Evolutionary conservation across 2,797 vertebrate genomes (phyloP).

Genomic region (Glyptemys insculpta): DNA sequence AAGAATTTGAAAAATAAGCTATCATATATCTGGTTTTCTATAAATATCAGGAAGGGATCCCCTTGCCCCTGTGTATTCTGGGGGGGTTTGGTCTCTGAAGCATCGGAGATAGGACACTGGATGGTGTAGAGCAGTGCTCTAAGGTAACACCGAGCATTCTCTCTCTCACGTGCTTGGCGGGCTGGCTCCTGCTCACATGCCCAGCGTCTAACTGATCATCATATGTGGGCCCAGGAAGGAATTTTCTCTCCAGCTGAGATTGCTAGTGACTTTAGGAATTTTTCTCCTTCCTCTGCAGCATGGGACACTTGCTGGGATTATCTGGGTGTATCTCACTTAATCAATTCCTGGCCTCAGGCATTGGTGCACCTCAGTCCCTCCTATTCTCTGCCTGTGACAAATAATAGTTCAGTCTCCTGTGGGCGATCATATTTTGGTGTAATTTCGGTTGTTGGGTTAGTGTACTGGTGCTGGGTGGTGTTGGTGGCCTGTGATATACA

Average conservation of each 20-base stretch:
- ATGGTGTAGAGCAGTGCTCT: background rate
- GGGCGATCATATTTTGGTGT: background rate
- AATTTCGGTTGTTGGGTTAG: background rate
- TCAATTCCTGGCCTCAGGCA: background rate
- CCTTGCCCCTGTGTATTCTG: background rate
- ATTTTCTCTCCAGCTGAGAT: background rate
- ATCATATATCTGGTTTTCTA: background rate
- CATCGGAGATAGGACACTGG: background rate
- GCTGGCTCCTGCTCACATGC: background rate
- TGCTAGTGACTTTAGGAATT: background rate
- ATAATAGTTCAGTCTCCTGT: background rate
- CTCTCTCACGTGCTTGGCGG: background rate
- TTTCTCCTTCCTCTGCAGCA: background rate
- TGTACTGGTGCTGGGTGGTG: too few relatives aligned
- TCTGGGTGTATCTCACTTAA: background rate
- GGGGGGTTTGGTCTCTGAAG: background rate
- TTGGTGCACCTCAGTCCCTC: background rate
- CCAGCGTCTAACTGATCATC: background rate
- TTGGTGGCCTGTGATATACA: background rate
- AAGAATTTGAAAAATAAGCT: background rate
- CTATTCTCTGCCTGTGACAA: background rate
- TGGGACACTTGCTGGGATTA: background rate
- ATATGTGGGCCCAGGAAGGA: background rate
- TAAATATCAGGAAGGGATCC: constrained; percentile 19
- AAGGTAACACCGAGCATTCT: background rate